Evolutionary conservation across 2,797 vertebrate genomes (phyloP).

Genomic region (Peromyscus melanophrys): DNA sequence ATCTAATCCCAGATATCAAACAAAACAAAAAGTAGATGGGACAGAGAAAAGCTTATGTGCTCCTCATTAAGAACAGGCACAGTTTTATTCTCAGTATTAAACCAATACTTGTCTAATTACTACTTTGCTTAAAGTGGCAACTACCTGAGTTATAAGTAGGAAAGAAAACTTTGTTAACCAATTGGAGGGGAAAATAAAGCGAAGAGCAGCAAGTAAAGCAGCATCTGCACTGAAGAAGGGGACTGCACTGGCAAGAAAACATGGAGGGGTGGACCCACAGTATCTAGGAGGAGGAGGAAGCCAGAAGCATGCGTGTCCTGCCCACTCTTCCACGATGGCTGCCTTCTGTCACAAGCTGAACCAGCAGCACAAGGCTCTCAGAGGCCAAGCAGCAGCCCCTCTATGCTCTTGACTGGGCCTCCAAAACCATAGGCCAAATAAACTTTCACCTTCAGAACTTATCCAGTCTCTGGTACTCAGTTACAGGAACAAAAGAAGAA

Average conservation of each 20-base stretch:
- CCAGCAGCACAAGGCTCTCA: not conserved
- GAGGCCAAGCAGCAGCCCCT: not conserved
- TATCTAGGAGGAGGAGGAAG: too few relatives aligned
- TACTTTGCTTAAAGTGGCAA: constrained; percentile 33
- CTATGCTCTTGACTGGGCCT: not conserved
- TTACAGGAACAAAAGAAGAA: not conserved
- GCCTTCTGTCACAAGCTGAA: not conserved
- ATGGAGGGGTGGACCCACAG: not conserved
- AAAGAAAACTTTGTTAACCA: constrained; percentile 14
- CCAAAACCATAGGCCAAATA: not conserved
- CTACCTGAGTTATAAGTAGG: not conserved
- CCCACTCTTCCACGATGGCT: not conserved
- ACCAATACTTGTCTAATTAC: constrained; percentile 19
- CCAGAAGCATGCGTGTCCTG: not conserved
- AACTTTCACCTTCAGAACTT: not conserved
- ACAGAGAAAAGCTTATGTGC: constrained; percentile 13
- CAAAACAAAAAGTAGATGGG: constrained; percentile 20
- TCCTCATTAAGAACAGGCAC: not conserved
- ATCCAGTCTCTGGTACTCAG: not conserved
- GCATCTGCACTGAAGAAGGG: too few relatives aligned
- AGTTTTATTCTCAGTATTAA: constrained; percentile 33
- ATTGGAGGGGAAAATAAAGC: not conserved
- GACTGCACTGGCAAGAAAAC: too few relatives aligned
- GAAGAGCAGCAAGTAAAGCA: not conserved
- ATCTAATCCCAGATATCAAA: constrained; percentile 25